Base-by-base conservation (phyloP, 2,797 vertebrate species). In the Trachurus trachurus region DNA sequence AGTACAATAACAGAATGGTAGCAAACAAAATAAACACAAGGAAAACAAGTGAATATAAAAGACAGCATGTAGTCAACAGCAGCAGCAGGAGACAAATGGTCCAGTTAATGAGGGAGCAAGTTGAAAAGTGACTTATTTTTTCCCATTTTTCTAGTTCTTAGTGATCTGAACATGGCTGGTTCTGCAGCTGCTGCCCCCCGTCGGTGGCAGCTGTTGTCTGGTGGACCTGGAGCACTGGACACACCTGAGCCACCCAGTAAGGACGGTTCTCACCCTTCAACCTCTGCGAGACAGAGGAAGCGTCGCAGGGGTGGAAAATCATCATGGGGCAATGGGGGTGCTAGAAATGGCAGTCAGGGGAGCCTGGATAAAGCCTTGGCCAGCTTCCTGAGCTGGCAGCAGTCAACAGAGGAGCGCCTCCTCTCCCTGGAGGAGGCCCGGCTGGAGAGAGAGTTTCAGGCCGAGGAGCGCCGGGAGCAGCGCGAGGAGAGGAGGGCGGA, bases 401-500 rank as follows among this genome's bases (percentile, higher is more conserved):
- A 76, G 81, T 93, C 86, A n/a, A 94, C 89, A 8, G 85, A 95
- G 86, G 96, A 97, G 70, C 94, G 96, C 4, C 94, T 98, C 1
- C 61, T 95, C 57, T 95, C 95, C 45, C 74, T 97, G 93, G 96
- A 95, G 70, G 95, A 96, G 66, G 92, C 94, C 0, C 90, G 95
- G 0, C 87, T 95, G 62, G 96, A 96, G 83, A 93, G 95, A 9
- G 96, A 96, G 77, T 67, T 92, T 67, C 94, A 93, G 0, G 94
- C 91, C 0, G 96, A 97, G 85, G 95, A 98, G 84, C 93, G 96
- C 1, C 91, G 96, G 59, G 93, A 96, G 72, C 94, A 94, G 9
- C 86, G 94, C 82, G 97, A 98, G 83, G 96, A 93, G 80, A 94
- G 91, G 16, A 92, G 96, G 50, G 93, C 95, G 0, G 95, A 96